phyloP scores from a whole-genome alignment of 2,797 vertebrate species.

The Cyclopterus lumpus region DNA sequence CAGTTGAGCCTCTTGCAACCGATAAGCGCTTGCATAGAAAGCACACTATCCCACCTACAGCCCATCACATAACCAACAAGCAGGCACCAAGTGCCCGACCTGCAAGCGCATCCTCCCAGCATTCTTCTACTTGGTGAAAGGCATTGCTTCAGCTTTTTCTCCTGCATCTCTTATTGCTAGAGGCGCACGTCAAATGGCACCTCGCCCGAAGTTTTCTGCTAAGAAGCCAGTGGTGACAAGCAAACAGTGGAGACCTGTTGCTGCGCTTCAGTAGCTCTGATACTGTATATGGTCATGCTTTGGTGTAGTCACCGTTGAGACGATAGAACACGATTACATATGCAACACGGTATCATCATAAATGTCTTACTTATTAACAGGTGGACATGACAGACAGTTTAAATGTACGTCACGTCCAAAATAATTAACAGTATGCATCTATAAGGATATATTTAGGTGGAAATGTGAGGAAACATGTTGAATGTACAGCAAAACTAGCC shows the following conservation, averaged over 20 bases:
- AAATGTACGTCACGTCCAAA: constrained; percentile 31
- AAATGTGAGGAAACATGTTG: constrained; percentile 11
- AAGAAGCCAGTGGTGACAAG: constrained; percentile 88
- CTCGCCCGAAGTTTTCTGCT: constrained; percentile 95
- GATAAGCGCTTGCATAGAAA: constrained; percentile 77
- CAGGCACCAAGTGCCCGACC: constrained; percentile 58
- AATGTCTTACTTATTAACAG: constrained; percentile 40
- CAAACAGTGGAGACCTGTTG: constrained; percentile 94
- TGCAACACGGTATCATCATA: constrained; percentile 24
- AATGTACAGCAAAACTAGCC: constrained; percentile 17
- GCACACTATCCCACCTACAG: constrained; percentile 66
- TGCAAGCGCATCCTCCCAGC: constrained; percentile 62
- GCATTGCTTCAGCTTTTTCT: constrained; percentile 74
- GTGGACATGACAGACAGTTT: constrained; percentile 24
- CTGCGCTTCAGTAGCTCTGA: constrained; percentile 82
- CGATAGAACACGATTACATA: constrained; percentile 23
- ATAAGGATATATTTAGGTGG: constrained; percentile 21
- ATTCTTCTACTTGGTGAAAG: constrained; percentile 62
- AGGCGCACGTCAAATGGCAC: constrained; percentile 86
- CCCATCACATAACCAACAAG: constrained; percentile 61
- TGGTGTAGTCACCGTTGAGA: constrained; percentile 37
- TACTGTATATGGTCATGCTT: constrained; percentile 48
- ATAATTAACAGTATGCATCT: constrained; percentile 24
- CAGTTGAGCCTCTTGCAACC: constrained; percentile 78
- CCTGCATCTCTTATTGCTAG: constrained; percentile 79